Conservation (phyloP, 1,140 invertebrate genomes). For the Probaryconus sp. region DNA sequence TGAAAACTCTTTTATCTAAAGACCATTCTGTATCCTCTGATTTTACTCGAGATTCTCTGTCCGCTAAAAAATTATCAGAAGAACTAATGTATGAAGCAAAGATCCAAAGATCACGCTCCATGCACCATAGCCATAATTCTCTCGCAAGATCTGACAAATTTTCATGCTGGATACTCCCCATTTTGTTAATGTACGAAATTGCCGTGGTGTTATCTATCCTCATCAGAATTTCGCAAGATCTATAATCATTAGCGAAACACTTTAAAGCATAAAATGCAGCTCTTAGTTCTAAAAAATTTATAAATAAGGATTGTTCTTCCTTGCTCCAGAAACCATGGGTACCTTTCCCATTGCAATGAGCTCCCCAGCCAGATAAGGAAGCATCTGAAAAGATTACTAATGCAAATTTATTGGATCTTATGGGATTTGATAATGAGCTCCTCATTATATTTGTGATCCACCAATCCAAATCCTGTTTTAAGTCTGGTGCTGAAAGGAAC, state of each 20-base stretch:
- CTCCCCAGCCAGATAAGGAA: too few relatives aligned
- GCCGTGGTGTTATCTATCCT: background rate
- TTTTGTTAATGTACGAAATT: conserved; percentile 1
- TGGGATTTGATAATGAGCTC: background rate
- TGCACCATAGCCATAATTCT: conserved; percentile 15
- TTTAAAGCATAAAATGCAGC: conserved; percentile 13
- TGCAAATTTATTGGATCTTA: too few relatives aligned
- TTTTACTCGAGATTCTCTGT: conserved; percentile 3
- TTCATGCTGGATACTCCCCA: too few relatives aligned
- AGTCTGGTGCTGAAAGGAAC: background rate
- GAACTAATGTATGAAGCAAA: conserved; percentile 20
- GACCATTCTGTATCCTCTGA: conserved; percentile 29
- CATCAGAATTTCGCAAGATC: background rate
- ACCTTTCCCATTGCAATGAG: too few relatives aligned
- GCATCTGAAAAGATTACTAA: too few relatives aligned
- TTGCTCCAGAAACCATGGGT: background rate
- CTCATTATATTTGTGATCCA: background rate
- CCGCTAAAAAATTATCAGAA: conserved; percentile 2
- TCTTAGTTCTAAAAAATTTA: conserved; percentile 10
- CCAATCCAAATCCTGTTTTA: conserved; percentile 14
- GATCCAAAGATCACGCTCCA: background rate
- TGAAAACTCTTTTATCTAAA: conserved; percentile 18
- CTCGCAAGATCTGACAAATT: too few relatives aligned
- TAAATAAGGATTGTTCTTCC: conserved; percentile 7
- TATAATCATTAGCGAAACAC: conserved; percentile 10